These are phyloP conservation scores for Phortica variegata DNA, from an alignment of 1,140 invertebrate species.

Conservation along the genomic window DNA sequence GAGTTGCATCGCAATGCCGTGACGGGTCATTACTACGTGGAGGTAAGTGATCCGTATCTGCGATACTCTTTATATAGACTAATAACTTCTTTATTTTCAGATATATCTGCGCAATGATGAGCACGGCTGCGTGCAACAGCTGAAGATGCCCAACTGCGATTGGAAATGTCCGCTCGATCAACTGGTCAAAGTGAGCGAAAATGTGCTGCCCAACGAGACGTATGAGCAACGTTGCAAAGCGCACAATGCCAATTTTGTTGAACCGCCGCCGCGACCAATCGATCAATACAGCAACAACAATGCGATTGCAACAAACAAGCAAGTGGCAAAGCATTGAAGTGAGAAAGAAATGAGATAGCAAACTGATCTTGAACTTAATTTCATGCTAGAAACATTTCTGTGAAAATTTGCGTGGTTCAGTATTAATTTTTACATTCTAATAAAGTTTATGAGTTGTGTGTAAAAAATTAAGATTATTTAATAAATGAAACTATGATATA, in stretches of 20 bases:
- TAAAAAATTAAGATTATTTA: too few species aligned
- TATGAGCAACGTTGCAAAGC: conserved; percentile 62
- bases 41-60: conserved; percentile 55
- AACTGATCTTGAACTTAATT: too few species aligned
- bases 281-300: too few species aligned
- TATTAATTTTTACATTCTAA: too few species aligned
- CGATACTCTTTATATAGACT: not conserved
- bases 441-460: too few species aligned
- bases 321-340: too few species aligned
- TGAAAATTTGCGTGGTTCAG: too few species aligned
- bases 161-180: conserved; percentile 63
- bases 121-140: conserved; percentile 56
- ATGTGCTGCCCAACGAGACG: conserved; percentile 59
- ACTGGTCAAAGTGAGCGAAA: conserved; percentile 60
- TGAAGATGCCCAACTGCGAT: conserved; percentile 65
- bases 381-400: too few species aligned
- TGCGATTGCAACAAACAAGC: too few species aligned
- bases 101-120: conserved; percentile 65
- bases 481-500: too few species aligned
- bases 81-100: conserved; percentile 41
- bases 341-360: too few species aligned
- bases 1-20: conserved; percentile 66
- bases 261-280: conserved; percentile 57
- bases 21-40: conserved; percentile 59
- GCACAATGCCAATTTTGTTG: conserved; percentile 59